Base-by-base conservation (phyloP, 1,140 invertebrate genomes). In the Phthorimaea operculella region DNA sequence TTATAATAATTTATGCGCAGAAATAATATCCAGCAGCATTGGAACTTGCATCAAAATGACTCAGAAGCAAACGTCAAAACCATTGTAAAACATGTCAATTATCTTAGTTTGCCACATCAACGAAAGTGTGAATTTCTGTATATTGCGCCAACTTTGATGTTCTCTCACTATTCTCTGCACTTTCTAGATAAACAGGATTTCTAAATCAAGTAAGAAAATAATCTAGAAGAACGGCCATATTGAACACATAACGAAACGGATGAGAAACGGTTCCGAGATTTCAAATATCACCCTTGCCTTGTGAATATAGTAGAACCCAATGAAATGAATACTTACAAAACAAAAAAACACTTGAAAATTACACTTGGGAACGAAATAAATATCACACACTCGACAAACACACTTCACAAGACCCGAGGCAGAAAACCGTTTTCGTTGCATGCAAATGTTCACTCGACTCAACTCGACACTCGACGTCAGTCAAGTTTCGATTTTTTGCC, bases 21-120 rank as follows among this genome's bases (percentile, higher is more conserved):
- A 66, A 68, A 71, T 68, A 61, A 66, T 66, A 67, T 65, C 58
- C 57, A 57, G 60, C 51, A 68, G 55, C 49, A 57, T 49, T 53
- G 52, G 51, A 63, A 42, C 57, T 62, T 64, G 65, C 70, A 74
- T 58, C 52, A 67, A 76, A 76, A 75, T 82, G 79, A 80, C 65
- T 82, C 80, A 83, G 76, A 74, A 63, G 71, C 60, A 80, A 79
- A 83, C 66, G 81, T 84, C 81, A 84, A 82, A 79, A 70, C 66
- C 71, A 65, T 64, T 69, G 63, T 66, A 68, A 14, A 16, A 47
- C 44, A 74, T 82, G 77, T 82, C 79, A 82, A 72, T 73, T 74
- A 14, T 6, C 4, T 15, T 47, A 28, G n/a, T n/a, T n/a, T 81
- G 81, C 77, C 79, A 84, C 79, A 81, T 81, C 79, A 79, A 80